A percentile compares a stretch with the other conserved stretches of the same genome.
Conservation (phyloP, 2,797 vertebrate species). For the Myotis findleyi region DNA sequence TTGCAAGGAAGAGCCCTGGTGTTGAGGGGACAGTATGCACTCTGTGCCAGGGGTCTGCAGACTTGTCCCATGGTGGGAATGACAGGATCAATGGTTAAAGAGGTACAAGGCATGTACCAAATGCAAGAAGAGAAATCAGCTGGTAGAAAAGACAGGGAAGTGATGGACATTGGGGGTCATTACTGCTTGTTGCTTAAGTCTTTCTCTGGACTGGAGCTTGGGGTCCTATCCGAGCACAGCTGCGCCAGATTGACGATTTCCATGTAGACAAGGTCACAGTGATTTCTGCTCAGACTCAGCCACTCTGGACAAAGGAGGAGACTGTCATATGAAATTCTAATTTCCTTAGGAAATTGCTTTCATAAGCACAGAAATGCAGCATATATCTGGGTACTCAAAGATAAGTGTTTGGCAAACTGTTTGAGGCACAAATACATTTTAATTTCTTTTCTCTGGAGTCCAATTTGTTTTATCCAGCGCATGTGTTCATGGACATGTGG, state of each 20-base stretch:
- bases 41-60: neutral
- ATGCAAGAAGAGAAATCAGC: too few species aligned
- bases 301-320: neutral
- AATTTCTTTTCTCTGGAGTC: neutral
- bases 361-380: neutral
- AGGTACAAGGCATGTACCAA: neutral
- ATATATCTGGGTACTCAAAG: neutral
- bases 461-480: neutral
- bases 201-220: neutral
- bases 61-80: neutral
- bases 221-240: neutral
- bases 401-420: neutral
- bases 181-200: neutral
- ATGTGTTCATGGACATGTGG: neutral
- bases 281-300: neutral
- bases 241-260: neutral
- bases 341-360: slow-evolving; percentile 34
- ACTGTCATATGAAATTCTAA: neutral
- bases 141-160: neutral
- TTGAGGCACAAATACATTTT: neutral
- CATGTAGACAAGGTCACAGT: neutral
- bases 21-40: neutral
- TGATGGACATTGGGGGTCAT: rapidly evolving
- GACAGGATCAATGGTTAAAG: neutral
- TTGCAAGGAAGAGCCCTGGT: neutral